Evolutionary conservation across 2,113 vertebrate species (phyloP).

Genomic region (Girardinichthys multiradiatus): DNA sequence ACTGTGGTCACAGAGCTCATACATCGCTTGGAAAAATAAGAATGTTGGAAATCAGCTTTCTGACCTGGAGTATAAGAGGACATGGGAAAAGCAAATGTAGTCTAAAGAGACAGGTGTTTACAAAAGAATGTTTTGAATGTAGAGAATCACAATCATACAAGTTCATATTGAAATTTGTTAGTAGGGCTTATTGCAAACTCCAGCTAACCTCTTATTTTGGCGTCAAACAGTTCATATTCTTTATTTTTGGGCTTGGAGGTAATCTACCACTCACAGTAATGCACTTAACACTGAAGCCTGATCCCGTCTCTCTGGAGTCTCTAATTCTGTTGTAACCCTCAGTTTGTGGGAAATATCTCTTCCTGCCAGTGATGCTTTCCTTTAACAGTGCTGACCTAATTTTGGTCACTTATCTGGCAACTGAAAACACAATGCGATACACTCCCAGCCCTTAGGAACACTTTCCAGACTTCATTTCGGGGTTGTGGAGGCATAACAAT

Average conservation of each 20-base stretch:
- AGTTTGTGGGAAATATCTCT: constrained; percentile 64
- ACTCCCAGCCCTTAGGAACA: constrained; percentile 32
- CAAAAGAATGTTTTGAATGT: constrained; percentile 3
- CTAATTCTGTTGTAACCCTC: constrained; percentile 55
- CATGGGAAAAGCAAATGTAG: neutral
- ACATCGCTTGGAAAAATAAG: neutral
- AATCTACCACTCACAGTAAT: constrained; percentile 61
- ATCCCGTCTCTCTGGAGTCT: constrained; percentile 60
- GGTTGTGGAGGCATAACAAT: constrained; percentile 44
- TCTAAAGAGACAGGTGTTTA: neutral
- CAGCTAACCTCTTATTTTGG: constrained; percentile 27
- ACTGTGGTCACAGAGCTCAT: neutral
- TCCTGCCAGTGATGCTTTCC: constrained; percentile 58
- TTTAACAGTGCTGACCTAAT: constrained; percentile 64
- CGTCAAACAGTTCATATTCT: constrained; percentile 10
- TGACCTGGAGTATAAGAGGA: neutral
- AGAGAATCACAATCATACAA: neutral
- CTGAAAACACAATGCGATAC: constrained; percentile 52
- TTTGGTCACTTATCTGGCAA: constrained; percentile 68
- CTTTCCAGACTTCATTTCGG: constrained; percentile 38
- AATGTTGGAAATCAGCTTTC: neutral
- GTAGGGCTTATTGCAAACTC: constrained; percentile 13
- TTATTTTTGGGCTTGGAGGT: constrained; percentile 54
- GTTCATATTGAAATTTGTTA: constrained; percentile 4
- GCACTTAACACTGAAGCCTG: constrained; percentile 60